phyloP scores from a whole-genome alignment of 2,113 vertebrate genomes.

The Oceanodroma tethys region DNA sequence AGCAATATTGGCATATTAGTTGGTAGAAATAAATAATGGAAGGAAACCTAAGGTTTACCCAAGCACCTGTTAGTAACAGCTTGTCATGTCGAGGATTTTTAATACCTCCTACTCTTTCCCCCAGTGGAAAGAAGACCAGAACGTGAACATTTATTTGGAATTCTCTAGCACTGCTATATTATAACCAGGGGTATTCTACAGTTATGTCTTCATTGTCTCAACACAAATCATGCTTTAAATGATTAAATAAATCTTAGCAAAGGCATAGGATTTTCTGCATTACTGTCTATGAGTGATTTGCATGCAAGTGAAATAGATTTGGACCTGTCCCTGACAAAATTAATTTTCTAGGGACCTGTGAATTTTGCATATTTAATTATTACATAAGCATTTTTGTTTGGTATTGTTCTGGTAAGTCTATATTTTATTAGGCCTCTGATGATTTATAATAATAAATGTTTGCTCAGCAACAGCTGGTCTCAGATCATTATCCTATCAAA shows the following conservation, averaged over 20 bases:
- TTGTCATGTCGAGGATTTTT: neutral
- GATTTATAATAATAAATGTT: slow-evolving; percentile 63
- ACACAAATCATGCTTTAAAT: neutral
- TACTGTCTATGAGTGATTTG: neutral
- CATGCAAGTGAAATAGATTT: slow-evolving; percentile 1
- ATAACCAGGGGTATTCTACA: neutral
- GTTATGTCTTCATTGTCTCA: neutral
- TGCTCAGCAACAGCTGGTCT: slow-evolving; percentile 53
- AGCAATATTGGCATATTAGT: neutral
- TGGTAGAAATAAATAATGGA: neutral
- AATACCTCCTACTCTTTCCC: neutral
- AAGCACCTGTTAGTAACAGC: neutral
- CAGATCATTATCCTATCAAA: slow-evolving; percentile 35
- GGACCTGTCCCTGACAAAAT: neutral
- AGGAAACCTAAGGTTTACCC: neutral
- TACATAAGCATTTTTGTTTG: slow-evolving; percentile 27
- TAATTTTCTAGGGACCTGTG: slow-evolving; percentile 9
- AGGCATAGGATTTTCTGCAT: neutral
- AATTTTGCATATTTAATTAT: slow-evolving; percentile 55
- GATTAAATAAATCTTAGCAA: neutral
- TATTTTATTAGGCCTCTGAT: slow-evolving; percentile 43
- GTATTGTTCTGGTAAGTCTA: slow-evolving; percentile 20
- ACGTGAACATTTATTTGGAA: neutral
- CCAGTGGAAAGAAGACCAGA: neutral
- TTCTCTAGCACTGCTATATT: neutral